Conservation (phyloP, 2,888 invertebrate genomes). For the Thymelicus acteon region DNA sequence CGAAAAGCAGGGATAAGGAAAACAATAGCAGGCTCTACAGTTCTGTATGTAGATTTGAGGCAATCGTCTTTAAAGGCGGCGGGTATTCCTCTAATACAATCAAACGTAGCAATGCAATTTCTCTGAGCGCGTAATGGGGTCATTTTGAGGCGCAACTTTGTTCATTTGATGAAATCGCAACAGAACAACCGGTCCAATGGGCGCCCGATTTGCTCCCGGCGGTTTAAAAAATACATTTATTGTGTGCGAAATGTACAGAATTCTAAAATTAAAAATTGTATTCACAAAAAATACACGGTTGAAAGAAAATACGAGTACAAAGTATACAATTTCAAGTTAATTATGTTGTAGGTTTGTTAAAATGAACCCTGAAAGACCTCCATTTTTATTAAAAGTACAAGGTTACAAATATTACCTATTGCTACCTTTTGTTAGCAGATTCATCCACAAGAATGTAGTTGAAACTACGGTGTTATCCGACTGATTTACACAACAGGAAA, state of each 20-base stretch:
- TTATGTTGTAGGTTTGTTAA: too few relatives aligned
- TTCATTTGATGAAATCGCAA: slow-evolving; percentile 55
- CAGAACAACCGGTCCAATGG: slow-evolving; percentile 6
- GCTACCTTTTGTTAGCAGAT: too few relatives aligned
- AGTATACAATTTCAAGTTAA: too few relatives aligned
- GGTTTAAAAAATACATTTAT: slow-evolving; percentile 16
- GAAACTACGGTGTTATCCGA: too few relatives aligned
- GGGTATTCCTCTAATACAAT: slow-evolving; percentile 55
- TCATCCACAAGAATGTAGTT: too few relatives aligned
- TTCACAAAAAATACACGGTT: background rate
- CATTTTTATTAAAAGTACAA: too few relatives aligned
- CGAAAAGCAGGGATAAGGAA: background rate
- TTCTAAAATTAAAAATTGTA: slow-evolving; percentile 14
- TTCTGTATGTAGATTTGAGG: background rate
- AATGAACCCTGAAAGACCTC: too few relatives aligned
- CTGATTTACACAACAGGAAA: too few relatives aligned
- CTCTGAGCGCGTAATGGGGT: slow-evolving; percentile 62
- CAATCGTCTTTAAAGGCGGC: slow-evolving; percentile 18
- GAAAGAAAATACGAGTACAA: too few relatives aligned
- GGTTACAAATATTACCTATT: too few relatives aligned
- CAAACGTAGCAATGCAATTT: slow-evolving; percentile 62
- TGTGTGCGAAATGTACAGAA: slow-evolving; percentile 10
- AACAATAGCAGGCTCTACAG: background rate
- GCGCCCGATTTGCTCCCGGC: slow-evolving; percentile 1
- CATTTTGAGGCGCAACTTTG: slow-evolving; percentile 63